Base-by-base conservation (phyloP, 2,113 vertebrate species). In the Poicephalus meyeri region DNA sequence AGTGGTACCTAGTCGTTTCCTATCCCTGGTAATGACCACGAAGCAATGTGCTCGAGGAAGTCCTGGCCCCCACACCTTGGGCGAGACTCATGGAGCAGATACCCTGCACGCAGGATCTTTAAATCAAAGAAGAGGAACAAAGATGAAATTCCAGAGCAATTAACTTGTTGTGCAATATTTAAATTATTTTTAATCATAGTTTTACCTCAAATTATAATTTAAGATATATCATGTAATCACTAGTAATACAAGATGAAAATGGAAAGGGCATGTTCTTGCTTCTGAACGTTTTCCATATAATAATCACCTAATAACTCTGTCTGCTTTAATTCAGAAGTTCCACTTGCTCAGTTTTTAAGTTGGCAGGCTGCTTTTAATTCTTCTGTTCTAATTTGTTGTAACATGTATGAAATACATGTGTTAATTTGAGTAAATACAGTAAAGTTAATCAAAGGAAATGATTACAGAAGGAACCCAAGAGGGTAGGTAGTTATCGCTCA, bases 101-200 rank as follows among this genome's bases (percentile, higher is more conserved):
- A 29, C 37, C 68, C 71, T 64, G 50, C 83, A 28, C 1, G 13
- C 70, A 81, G 53, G 33, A 44, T 68, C 80, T 91, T 89, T 64
- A 77, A 95, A 94, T 92, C 90, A 96, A 87, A 96, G 90, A 92
- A 26, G 72, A 81, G 65, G 90, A 94, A 87, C 77, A 93, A 95
- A 94, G 91, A 91, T 96, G 86, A 96, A 76, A 96, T 95, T 95
- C 95, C 93, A 91, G 66, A 66, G 93, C 95, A 96, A 96, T 97
- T 96, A 96, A 93, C 93, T 89, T 95, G 90, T 95, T 91, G 91
- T 94, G 96, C 96, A 96, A 93, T 96, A 96, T 97, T 97, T 94
- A 96, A 96, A 97, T 96, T 89, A 85, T 95, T 97, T 97, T 96
- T 94, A 96, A 94, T 96, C 93, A 96, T 79, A 91, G 95, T 96